These are phyloP conservation scores for Odontesthes bonariensis DNA, from an alignment of 2,113 vertebrate species.

Conservation along the genomic window DNA sequence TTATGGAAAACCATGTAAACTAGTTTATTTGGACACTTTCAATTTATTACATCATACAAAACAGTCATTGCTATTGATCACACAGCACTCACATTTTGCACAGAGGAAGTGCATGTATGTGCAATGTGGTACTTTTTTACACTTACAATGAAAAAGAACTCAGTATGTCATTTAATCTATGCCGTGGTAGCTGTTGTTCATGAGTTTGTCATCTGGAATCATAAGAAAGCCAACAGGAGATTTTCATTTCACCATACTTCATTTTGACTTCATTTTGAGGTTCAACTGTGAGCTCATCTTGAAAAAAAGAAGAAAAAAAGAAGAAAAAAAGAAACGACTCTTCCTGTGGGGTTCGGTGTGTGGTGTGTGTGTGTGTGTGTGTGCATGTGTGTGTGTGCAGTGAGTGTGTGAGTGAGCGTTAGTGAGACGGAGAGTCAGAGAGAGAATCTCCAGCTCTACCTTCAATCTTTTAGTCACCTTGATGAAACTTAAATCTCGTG, in stretches of 20 bases:
- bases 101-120: not conserved
- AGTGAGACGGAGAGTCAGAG: conserved; percentile 9
- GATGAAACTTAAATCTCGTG: not conserved
- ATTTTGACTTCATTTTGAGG: conserved; percentile 41
- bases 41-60: not conserved
- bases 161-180: accelerated
- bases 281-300: conserved; percentile 45
- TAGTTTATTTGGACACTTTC: no score
- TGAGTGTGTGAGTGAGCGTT: not conserved
- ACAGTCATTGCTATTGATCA: not conserved
- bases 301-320: not conserved
- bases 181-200: not conserved
- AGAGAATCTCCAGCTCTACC: accelerated
- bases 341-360: conserved; percentile 55
- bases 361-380: conserved; percentile 21
- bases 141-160: no score
- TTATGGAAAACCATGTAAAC: no score
- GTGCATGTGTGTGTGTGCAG: not conserved
- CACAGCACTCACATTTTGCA: not conserved
- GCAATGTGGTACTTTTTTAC: no score
- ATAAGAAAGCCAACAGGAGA: not conserved
- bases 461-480: not conserved
- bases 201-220: not conserved
- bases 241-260: accelerated
- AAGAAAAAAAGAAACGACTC: conserved; percentile 37